These are phyloP conservation scores for Calameuta idolon DNA, from an alignment of 2,888 invertebrate genomes.

Conservation along the genomic window DNA sequence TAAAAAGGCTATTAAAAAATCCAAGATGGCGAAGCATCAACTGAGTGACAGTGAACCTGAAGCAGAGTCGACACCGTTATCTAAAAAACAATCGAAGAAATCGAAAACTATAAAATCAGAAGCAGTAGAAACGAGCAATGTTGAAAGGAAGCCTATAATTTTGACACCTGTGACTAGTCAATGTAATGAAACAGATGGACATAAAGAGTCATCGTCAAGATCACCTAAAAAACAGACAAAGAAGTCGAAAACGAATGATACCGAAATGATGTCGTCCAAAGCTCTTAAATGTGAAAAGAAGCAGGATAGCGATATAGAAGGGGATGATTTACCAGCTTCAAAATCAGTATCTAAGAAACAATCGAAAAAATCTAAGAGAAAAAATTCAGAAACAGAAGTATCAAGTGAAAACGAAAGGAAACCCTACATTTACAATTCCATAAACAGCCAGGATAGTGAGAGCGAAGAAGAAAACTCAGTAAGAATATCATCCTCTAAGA, in stretches of 20 bases:
- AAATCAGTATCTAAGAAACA: slow-evolving; percentile 11
- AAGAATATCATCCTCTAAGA: too few relatives aligned
- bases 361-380: slow-evolving; percentile 15
- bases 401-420: slow-evolving; percentile 11
- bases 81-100: slow-evolving; percentile 2
- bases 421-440: neutral
- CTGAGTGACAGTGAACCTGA: slow-evolving; percentile 18
- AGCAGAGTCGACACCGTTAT: slow-evolving; percentile 9
- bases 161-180: too few relatives aligned
- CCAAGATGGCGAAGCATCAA: too few relatives aligned
- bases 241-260: slow-evolving; percentile 8
- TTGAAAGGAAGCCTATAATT: too few relatives aligned
- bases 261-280: too few relatives aligned
- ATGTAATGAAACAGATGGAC: too few relatives aligned
- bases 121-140: too few relatives aligned
- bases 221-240: slow-evolving; percentile 15
- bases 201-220: slow-evolving; percentile 2
- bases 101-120: neutral
- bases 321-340: neutral
- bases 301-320: slow-evolving; percentile 18
- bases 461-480: slow-evolving; percentile 10
- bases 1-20: too few relatives aligned
- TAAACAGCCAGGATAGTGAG: too few relatives aligned
- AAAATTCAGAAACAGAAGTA: slow-evolving; percentile 13
- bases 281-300: slow-evolving; percentile 9